Percentiles rank a stretch among this genome's conserved stretches.
Conservation (phyloP, 1,140 invertebrate species). For the Drosophila pectinifera region DNA sequence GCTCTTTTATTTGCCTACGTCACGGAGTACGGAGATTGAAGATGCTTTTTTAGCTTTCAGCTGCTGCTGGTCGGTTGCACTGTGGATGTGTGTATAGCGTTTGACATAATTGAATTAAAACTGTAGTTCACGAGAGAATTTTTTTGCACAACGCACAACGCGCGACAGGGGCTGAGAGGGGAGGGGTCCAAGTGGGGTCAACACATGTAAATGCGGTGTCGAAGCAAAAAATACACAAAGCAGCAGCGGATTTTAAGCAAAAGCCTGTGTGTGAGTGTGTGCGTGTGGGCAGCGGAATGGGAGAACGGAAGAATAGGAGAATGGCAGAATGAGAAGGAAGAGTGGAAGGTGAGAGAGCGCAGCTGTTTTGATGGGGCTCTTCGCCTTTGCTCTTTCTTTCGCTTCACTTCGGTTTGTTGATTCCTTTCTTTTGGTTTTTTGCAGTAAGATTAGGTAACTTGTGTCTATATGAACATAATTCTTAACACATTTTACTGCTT, state of each 20-base stretch:
- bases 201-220: conserved; percentile 61
- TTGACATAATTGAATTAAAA: conserved; percentile 66
- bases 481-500: conserved; percentile 74
- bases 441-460: conserved; percentile 77
- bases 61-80: conserved; percentile 30
- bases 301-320: conserved; percentile 56
- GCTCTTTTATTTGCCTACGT: conserved; percentile 20
- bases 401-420: conserved; percentile 44
- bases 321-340: conserved; percentile 43
- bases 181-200: conserved; percentile 49
- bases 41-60: conserved; percentile 25
- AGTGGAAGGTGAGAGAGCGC: conserved; percentile 46
- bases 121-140: conserved; percentile 50
- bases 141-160: conserved; percentile 44
- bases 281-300: conserved; percentile 45
- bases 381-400: conserved; percentile 19
- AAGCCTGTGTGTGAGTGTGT: conserved; percentile 19
- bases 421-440: conserved; percentile 53
- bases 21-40: conserved; percentile 20
- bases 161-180: conserved; percentile 5
- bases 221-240: conserved; percentile 46
- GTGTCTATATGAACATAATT: conserved; percentile 80
- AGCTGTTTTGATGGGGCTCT: conserved; percentile 67
- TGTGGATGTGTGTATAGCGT: conserved; percentile 43
- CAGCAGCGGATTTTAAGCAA: conserved; percentile 27